These are phyloP conservation scores for Nyctibius grandis DNA, from an alignment of 2,797 vertebrate species.

Conservation along the genomic window DNA sequence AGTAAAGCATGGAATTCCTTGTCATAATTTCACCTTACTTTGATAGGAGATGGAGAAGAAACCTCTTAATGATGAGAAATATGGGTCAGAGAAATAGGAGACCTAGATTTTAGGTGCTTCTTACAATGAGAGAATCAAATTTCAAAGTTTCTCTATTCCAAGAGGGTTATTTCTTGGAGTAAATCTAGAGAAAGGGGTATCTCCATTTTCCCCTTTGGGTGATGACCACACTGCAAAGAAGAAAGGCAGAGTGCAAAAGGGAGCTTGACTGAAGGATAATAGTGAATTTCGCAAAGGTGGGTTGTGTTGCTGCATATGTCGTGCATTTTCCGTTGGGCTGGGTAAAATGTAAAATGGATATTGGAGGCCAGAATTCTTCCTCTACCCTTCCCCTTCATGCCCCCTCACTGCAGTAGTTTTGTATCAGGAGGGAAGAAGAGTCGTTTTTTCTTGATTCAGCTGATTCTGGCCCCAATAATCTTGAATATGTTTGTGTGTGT, in stretches of 20 bases:
- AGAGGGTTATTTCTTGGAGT: neutral
- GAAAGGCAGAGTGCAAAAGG: neutral
- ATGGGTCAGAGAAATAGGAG: neutral
- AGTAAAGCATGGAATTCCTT: neutral
- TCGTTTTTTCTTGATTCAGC: neutral
- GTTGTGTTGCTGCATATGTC: rapidly evolving
- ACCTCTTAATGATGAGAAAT: neutral
- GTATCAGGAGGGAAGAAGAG: rapidly evolving
- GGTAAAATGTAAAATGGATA: neutral
- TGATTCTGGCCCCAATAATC: neutral
- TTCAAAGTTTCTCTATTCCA: neutral
- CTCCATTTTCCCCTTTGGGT: neutral
- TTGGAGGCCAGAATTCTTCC: neutral
- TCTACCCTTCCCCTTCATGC: neutral
- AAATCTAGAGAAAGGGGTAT: neutral
- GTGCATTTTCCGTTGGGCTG: neutral
- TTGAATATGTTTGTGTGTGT: neutral
- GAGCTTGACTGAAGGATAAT: neutral
- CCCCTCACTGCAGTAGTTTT: neutral
- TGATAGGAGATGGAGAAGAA: neutral
- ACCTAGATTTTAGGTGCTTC: neutral
- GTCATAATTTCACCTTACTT: neutral
- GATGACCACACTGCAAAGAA: neutral
- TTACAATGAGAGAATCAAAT: neutral
- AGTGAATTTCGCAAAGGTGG: neutral